phyloP scores from a whole-genome alignment of 2,797 vertebrate species.

The Mionectes olivaceus region DNA sequence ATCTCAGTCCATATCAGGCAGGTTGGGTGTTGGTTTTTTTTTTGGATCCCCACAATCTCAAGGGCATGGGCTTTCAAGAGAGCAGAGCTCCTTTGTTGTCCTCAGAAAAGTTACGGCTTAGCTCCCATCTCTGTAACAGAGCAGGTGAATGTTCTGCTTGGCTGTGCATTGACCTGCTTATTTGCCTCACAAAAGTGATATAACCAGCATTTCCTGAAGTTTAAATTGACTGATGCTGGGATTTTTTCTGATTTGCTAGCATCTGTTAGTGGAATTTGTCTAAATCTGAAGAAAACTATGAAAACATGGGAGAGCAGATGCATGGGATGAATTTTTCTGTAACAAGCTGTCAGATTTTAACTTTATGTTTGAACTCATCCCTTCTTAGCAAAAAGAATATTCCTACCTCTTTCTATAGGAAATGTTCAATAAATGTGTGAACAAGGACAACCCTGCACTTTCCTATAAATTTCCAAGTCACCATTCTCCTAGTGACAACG shows the following conservation, averaged over 20 bases:
- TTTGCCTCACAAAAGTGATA: neutral
- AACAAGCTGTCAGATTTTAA: neutral
- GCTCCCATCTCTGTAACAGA: neutral
- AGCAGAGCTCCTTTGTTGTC: neutral
- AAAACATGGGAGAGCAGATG: neutral
- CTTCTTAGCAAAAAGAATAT: neutral
- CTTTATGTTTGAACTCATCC: neutral
- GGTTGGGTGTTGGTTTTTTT: neutral
- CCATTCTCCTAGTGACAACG: neutral
- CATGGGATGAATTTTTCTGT: neutral
- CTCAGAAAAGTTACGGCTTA: neutral
- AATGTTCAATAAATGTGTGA: neutral
- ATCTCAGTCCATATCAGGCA: neutral
- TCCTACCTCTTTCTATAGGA: neutral
- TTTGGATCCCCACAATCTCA: neutral
- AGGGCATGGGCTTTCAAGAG: neutral
- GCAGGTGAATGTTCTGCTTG: accelerated
- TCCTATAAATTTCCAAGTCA: neutral
- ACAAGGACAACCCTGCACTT: neutral
- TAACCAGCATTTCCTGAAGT: neutral
- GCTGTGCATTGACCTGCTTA: neutral
- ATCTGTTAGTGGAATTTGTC: neutral
- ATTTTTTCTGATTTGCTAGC: neutral
- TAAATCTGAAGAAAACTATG: neutral
- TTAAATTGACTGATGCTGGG: neutral